These are phyloP conservation scores for Podilymbus podiceps DNA, from an alignment of 2,113 vertebrate species.

Conservation along the genomic window DNA sequence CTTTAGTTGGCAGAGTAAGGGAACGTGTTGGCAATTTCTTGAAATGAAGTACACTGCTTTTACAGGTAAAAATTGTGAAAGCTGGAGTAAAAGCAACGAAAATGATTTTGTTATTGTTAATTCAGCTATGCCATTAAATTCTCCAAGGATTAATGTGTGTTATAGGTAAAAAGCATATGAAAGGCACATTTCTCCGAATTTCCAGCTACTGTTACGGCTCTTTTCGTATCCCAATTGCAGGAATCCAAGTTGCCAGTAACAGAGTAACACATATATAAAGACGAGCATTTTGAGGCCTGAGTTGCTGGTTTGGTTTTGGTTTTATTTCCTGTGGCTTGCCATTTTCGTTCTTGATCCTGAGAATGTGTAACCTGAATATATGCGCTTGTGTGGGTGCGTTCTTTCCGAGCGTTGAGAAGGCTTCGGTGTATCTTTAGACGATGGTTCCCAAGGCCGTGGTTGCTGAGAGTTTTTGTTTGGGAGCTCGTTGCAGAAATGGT, in stretches of 20 bases:
- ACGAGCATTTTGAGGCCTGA: not conserved
- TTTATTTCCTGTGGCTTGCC: not conserved
- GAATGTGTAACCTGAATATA: not conserved
- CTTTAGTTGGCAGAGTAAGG: not conserved
- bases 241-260: not conserved
- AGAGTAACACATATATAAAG: not conserved
- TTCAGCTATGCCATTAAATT: not conserved
- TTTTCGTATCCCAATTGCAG: not conserved
- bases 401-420: not conserved
- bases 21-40: not conserved
- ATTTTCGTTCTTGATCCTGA: not conserved
- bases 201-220: not conserved
- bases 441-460: not conserved
- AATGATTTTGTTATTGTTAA: not conserved
- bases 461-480: not conserved
- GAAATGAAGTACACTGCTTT: not conserved
- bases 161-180: not conserved
- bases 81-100: not conserved
- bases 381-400: not conserved
- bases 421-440: not conserved
- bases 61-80: not conserved
- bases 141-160: not conserved
- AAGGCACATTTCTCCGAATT: not conserved
- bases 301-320: not conserved
- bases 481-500: not conserved